Evolutionary conservation across 2,888 invertebrate genomes (phyloP).

Genomic region (Pyrochroa serraticornis): DNA sequence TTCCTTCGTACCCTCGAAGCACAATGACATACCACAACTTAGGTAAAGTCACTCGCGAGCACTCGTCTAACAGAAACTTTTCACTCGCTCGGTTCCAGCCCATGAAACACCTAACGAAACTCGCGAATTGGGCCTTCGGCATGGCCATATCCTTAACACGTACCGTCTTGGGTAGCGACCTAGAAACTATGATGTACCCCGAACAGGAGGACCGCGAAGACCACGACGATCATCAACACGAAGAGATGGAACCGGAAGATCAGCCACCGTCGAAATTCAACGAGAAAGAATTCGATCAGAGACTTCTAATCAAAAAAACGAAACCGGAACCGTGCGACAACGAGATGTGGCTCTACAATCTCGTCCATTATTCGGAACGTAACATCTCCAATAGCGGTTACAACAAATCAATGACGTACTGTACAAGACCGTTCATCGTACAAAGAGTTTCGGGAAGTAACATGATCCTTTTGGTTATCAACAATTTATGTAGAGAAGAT

Average conservation of each 20-base stretch:
- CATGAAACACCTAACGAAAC: conserved; percentile 62
- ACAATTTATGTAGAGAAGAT: conserved; percentile 63
- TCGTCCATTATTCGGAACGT: conserved; percentile 51
- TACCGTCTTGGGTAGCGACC: conserved; percentile 60
- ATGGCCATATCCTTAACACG: conserved; percentile 66
- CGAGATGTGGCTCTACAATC: conserved; percentile 59
- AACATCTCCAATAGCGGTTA: conserved; percentile 52
- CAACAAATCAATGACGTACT: conserved; percentile 53
- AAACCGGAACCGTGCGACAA: conserved; percentile 86
- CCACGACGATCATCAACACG: conserved; percentile 33
- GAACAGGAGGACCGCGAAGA: conserved; percentile 45
- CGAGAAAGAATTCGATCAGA: conserved; percentile 63
- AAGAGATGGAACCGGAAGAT: conserved; percentile 56
- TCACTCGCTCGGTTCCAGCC: conserved; percentile 59
- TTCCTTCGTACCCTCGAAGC: not conserved
- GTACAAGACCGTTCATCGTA: conserved; percentile 71
- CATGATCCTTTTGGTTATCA: conserved; percentile 78
- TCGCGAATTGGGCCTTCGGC: conserved; percentile 65
- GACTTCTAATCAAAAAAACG: conserved; percentile 75
- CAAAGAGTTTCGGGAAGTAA: conserved; percentile 80
- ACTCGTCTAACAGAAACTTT: not conserved
- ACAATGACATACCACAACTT: conserved; percentile 1
- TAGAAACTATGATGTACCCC: conserved; percentile 59
- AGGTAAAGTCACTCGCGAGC: not conserved
- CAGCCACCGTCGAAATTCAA: conserved; percentile 59